phyloP scores from a whole-genome alignment of 2,888 invertebrate species.

The Pollenia griseotomentosa region DNA sequence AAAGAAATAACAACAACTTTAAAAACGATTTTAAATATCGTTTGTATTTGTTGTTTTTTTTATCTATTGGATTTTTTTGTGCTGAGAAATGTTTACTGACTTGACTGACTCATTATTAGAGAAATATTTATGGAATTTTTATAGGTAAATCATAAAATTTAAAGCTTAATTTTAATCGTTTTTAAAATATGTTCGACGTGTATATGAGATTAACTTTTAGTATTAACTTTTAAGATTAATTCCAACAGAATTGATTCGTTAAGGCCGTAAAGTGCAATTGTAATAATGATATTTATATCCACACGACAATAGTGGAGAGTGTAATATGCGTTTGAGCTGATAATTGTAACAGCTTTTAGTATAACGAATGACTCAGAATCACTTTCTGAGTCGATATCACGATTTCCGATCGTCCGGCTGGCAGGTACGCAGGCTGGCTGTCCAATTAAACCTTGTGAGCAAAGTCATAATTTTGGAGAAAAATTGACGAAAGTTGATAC shows the following conservation, averaged over 20 bases:
- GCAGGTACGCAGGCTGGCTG: no score
- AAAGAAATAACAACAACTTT: constrained; percentile 4
- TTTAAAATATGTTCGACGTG: constrained; percentile 12
- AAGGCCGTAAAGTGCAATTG: no score
- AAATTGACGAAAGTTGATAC: no score
- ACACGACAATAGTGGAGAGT: no score
- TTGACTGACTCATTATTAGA: constrained; percentile 43
- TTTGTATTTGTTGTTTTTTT: constrained; percentile 12
- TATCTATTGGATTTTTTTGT: not conserved
- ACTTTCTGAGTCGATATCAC: no score
- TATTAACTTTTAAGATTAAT: not conserved
- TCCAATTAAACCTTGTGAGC: no score
- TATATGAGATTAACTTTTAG: not conserved
- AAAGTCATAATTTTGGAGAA: no score
- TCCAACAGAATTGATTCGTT: not conserved
- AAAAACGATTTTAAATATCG: constrained; percentile 2
- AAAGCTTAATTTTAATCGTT: not conserved
- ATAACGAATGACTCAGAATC: no score
- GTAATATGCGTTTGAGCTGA: no score
- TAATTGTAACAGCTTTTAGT: no score
- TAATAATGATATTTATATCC: no score
- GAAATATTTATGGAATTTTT: constrained; percentile 45
- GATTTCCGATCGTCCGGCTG: no score
- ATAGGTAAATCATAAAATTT: not conserved
- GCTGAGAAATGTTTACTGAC: not conserved